phyloP scores from a whole-genome alignment of 2,888 invertebrate species.

The Noctuana brunneofusca region DNA sequence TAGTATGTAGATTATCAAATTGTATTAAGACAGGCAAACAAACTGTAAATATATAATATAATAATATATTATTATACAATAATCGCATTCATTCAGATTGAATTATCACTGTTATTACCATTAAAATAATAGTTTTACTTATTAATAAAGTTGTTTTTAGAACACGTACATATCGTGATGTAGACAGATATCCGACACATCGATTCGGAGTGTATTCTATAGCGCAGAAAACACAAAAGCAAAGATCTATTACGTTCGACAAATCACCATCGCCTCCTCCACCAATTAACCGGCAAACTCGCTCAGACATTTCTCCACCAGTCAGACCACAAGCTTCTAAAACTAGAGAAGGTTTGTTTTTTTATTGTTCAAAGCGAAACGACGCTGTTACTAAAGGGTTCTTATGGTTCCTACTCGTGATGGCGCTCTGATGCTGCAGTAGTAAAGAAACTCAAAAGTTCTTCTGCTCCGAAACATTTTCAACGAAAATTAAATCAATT shows the following conservation, averaged over 20 bases:
- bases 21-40: not conserved
- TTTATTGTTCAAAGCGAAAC: too few species aligned
- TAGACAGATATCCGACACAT: conserved; percentile 63
- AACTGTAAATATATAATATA: too few species aligned
- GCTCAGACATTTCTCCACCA: conserved; percentile 46
- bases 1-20: conserved; percentile 36
- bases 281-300: conserved; percentile 50
- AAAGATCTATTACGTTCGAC: conserved; percentile 51
- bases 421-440: too few species aligned
- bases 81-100: too few species aligned
- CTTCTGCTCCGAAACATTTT: too few species aligned
- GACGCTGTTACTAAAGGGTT: too few species aligned
- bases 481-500: too few species aligned
- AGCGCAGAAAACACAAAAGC: conserved; percentile 54
- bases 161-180: conserved; percentile 61
- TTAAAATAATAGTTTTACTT: too few species aligned
- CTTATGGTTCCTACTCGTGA: too few species aligned
- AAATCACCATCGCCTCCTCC: conserved; percentile 60
- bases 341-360: conserved; percentile 57
- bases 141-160: conserved; percentile 47
- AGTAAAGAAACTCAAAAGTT: too few species aligned
- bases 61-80: too few species aligned
- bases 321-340: conserved; percentile 58
- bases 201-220: conserved; percentile 71
- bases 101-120: too few species aligned